Conservation (phyloP, 2,113 vertebrate species). For the Ciconia maguari region DNA sequence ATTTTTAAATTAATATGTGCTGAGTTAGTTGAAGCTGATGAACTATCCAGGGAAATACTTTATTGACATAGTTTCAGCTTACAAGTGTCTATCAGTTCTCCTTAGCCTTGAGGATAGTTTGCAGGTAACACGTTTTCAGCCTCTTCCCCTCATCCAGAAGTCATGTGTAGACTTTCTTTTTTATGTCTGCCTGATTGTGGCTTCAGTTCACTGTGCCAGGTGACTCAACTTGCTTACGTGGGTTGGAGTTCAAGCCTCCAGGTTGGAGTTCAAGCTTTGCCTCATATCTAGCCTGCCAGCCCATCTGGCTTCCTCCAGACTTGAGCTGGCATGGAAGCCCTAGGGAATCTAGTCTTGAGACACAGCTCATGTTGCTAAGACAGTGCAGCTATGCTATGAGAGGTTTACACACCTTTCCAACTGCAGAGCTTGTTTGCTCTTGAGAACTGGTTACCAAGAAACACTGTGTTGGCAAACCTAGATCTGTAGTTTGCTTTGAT, state of each 20-base stretch:
- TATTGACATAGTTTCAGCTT: not conserved
- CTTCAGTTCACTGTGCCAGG: not conserved
- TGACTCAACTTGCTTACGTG: not conserved
- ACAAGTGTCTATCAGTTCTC: not conserved
- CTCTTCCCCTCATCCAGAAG: not conserved
- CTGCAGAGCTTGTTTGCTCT: not conserved
- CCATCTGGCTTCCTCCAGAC: not conserved
- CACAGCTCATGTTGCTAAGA: not conserved
- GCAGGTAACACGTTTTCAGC: not conserved
- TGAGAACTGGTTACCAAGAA: not conserved
- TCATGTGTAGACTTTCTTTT: not conserved
- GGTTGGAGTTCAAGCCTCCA: not conserved
- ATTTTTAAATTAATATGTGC: constrained; percentile 16
- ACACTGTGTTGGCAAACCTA: not conserved
- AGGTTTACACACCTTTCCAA: not conserved
- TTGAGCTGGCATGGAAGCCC: not conserved
- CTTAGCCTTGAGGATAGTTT: not conserved
- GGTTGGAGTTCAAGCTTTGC: not conserved
- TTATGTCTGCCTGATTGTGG: not conserved
- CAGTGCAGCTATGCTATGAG: not conserved
- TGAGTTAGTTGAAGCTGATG: not conserved
- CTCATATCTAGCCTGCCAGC: not conserved
- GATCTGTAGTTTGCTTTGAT: not conserved
- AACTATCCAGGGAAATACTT: not conserved
- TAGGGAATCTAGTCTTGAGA: not conserved